A percentile compares a stretch with the other conserved stretches of the same genome.
Evolutionary conservation across 2,797 vertebrate genomes (phyloP).

Genomic region (Pampus argenteus): DNA sequence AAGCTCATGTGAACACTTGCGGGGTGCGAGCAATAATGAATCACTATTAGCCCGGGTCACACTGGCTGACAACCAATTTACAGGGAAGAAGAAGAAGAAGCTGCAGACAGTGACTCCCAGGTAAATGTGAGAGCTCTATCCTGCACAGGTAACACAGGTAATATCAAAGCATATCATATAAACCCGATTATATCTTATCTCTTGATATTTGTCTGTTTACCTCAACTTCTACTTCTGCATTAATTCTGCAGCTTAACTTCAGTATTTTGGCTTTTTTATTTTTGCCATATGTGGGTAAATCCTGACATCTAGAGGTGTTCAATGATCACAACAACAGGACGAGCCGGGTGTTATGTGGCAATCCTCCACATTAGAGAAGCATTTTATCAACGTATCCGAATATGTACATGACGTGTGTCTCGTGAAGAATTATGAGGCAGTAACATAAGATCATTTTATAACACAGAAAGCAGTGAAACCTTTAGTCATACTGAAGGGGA

Average conservation of each 20-base stretch:
- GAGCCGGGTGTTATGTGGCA: too few species aligned
- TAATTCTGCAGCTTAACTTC: slow-evolving; percentile 7
- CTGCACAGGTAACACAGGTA: background rate
- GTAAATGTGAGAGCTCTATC: slow-evolving; percentile 47
- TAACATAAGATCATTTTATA: slow-evolving; percentile 4
- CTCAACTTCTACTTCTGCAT: slow-evolving; percentile 19
- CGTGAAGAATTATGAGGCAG: slow-evolving; percentile 10
- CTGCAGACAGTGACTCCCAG: slow-evolving; percentile 50
- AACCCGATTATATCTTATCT: slow-evolving; percentile 26
- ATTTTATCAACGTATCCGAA: background rate
- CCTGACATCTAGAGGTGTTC: slow-evolving; percentile 80
- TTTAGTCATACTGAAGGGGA: background rate
- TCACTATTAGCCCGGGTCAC: slow-evolving; percentile 76
- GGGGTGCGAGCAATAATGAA: slow-evolving; percentile 76
- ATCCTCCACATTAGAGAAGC: too few species aligned
- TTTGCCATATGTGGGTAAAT: slow-evolving; percentile 36
- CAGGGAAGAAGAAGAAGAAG: slow-evolving; percentile 23
- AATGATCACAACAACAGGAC: background rate
- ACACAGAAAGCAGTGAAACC: background rate
- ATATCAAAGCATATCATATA: slow-evolving; percentile 19
- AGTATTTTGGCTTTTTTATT: too few species aligned
- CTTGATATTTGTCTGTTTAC: slow-evolving; percentile 26
- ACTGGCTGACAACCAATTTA: slow-evolving; percentile 75
- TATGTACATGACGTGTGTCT: slow-evolving; percentile 3
- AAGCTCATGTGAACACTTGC: slow-evolving; percentile 52